Base-by-base conservation (phyloP, 2,888 invertebrate genomes). In the Cantharis rustica region DNA sequence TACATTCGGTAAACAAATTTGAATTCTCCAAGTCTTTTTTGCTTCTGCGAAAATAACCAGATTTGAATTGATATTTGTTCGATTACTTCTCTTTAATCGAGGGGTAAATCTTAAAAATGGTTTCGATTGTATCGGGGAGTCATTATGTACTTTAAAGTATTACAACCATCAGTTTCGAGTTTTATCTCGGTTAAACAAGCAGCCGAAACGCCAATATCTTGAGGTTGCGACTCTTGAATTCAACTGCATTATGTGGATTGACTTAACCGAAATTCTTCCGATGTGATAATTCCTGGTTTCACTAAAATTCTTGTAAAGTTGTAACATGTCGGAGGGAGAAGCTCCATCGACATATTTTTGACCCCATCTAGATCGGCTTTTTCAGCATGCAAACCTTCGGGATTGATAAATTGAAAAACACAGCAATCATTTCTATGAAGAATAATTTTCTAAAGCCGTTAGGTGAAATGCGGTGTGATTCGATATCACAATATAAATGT, bases 51-150 rank as follows among this genome's bases (percentile, higher is more conserved):
- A 96, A 96, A 90, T 99, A 99, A 90, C 99, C 99, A 15, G 98
- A 99, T 87, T 99, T 99, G 99, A n/a, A n/a, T n/a, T n/a, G n/a
- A n/a, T n/a, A n/a, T n/a, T n/a, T n/a, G n/a, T n/a, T n/a, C n/a
- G n/a, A n/a, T n/a, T n/a, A n/a, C n/a, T n/a, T n/a, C 90, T 95
- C 95, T 86, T 97, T 95, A 0, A 99, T 99, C 82, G 98, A 97
- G 16, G 99, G 99, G 90, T 99, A 99, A 77, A 99, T 99, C 90
- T 97, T 97, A 88, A 99, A 99, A 90, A 99, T 98, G 84, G 98
- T 97, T 85, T 98, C 96, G 87, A 99, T 98, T 72, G 98, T 95
- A 87, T 99, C 99, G 72, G 95, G 95, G 93, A 5, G 98, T 98
- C 71, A 99, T 92, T 88, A 99, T 99, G 88, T 99, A 98, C 87